Evolutionary conservation across 1,140 invertebrate species (phyloP).

Genomic region (Drosophila albomicans): DNA sequence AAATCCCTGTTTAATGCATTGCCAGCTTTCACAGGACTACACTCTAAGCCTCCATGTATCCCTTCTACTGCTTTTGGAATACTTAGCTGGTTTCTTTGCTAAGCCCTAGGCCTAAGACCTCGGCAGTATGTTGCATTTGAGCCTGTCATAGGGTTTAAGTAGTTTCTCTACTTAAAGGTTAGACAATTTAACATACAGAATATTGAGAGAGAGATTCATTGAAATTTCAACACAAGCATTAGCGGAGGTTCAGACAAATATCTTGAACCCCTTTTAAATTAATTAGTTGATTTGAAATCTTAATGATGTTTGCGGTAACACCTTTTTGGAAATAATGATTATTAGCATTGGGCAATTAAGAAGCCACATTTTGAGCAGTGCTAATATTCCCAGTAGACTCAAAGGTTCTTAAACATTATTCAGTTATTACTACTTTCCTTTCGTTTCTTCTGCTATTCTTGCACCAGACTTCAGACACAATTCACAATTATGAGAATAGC

Average conservation of each 20-base stretch:
- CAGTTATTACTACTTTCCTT: conserved; percentile 38
- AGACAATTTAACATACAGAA: background rate
- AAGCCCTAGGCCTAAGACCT: conserved; percentile 15
- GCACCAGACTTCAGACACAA: conserved; percentile 13
- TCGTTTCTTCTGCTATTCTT: conserved; percentile 7
- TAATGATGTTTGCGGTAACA: conserved; percentile 15
- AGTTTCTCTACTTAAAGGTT: background rate
- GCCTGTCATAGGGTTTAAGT: conserved; percentile 18
- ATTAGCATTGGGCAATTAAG: conserved; percentile 59
- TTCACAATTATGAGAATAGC: conserved; percentile 35
- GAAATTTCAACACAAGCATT: background rate
- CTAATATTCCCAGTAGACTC: conserved; percentile 52
- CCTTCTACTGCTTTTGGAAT: background rate
- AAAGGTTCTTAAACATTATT: conserved; percentile 37
- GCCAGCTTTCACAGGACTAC: conserved; percentile 16
- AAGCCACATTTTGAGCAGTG: conserved; percentile 50
- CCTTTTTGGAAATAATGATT: conserved; percentile 24
- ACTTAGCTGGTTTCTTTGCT: conserved; percentile 30
- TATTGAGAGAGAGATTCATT: background rate
- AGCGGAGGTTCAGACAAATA: background rate
- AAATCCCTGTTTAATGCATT: conserved; percentile 47
- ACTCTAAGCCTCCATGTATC: conserved; percentile 23
- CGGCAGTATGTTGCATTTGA: conserved; percentile 18
- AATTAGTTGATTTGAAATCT: conserved; percentile 29
- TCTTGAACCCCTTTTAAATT: background rate